These are phyloP conservation scores for Brachyistius frenatus DNA, from an alignment of 2,113 vertebrate species.

Conservation along the genomic window DNA sequence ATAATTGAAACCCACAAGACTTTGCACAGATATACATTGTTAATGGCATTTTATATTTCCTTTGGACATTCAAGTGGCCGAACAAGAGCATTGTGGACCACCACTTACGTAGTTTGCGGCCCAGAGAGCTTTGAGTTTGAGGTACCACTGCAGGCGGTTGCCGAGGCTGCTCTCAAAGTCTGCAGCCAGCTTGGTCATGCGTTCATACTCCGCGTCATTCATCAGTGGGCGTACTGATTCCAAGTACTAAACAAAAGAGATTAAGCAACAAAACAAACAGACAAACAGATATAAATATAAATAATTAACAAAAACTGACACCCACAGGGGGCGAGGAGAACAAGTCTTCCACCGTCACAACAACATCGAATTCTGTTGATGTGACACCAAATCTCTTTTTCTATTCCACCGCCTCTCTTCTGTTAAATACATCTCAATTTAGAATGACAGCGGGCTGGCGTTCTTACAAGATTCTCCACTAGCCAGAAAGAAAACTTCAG, in stretches of 20 bases:
- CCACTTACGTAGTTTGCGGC: slow-evolving; percentile 91
- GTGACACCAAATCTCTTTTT: background rate
- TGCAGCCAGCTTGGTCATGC: slow-evolving; percentile 78
- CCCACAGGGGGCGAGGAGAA: background rate
- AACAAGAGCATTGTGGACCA: background rate
- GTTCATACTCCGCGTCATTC: slow-evolving; percentile 82
- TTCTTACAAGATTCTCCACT: background rate
- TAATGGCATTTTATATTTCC: slow-evolving; percentile 55
- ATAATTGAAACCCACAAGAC: slow-evolving; percentile 57
- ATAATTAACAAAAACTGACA: background rate
- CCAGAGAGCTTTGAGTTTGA: slow-evolving; percentile 92
- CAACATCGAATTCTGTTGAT: background rate
- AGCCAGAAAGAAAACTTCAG: background rate
- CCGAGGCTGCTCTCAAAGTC: slow-evolving; percentile 88
- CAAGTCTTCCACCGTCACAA: background rate
- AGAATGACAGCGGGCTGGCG: background rate
- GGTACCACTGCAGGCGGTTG: slow-evolving; percentile 89
- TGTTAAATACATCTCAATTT: background rate
- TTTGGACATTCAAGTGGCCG: slow-evolving; percentile 9
- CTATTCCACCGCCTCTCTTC: background rate
- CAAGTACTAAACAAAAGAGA: slow-evolving; percentile 83
- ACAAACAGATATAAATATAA: background rate
- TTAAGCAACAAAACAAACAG: background rate
- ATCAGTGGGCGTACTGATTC: slow-evolving; percentile 89
- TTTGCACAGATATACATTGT: slow-evolving; percentile 50